Base-by-base conservation (phyloP, 2,888 invertebrate species). In the Leucoma salicis region DNA sequence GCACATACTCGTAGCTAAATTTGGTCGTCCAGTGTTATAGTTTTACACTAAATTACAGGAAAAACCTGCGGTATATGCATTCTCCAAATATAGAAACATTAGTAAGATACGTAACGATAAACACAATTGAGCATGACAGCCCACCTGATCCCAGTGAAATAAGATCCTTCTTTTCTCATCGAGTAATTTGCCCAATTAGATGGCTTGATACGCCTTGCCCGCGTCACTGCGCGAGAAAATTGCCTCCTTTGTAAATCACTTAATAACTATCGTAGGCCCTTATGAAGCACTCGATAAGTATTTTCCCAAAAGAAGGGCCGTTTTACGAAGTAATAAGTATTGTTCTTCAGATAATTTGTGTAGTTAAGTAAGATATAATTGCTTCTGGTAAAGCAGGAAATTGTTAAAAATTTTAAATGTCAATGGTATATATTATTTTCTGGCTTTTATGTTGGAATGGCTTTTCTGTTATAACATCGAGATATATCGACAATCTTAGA, bases 131-230 rank as follows among this genome's bases (percentile, higher is more conserved):
- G 39, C 13, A 25, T 14, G 31, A 43, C 40, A 45, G 31, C 35
- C 56, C 46, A 58, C 49, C 56, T 56, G 53, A 56, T 40, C 35
- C 46, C 42, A 31, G 24, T 32, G 31, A 15, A 29, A 35, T 34
- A 48, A 47, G 42, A 52, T 58, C 57, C 53, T 67, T 66, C 61
- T 58, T 66, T 67, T 69, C 71, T 73, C 64, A 69, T 27, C 46
- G 66, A 67, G 78, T 82, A 79, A 82, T 83, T 80, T 74, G 70
- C 67, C 74, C 84, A 84, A 86, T 86, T 85, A 83, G 72, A 65
- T 68, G 68, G 67, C 63, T 73, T 74, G 74, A 69, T 76, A 73
- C 78, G 69, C 61, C 65, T 65, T 63, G 43, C 53, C 57, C 72
- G 78, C 77, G 66, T 74, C 77, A 74, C 69, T 79, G 74, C 65